Conservation (phyloP, 2,888 invertebrate species). For the Tenthredo scrophulariae region DNA sequence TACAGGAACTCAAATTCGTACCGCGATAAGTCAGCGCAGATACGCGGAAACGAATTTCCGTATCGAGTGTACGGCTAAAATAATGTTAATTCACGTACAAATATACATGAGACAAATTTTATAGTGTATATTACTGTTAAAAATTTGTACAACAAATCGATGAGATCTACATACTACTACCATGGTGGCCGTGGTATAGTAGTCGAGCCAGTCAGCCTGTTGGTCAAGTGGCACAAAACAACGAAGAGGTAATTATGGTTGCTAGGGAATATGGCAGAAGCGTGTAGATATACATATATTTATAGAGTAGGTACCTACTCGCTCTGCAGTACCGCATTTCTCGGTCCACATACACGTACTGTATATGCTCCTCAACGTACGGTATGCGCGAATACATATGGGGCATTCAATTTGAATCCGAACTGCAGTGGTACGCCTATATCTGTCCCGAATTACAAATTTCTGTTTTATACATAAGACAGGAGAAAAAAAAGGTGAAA, state of each 20-base stretch:
- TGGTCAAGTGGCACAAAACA: constrained; percentile 31
- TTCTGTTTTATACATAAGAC: not conserved
- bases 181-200: not conserved
- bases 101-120: not conserved
- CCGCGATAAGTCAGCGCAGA: too few relatives aligned
- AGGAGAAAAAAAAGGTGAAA: not conserved
- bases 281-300: not conserved
- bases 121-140: not conserved
- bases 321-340: not conserved
- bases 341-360: constrained; percentile 6
- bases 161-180: not conserved
- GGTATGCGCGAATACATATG: not conserved
- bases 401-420: not conserved
- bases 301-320: not conserved
- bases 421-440: not conserved
- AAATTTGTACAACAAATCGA: not conserved
- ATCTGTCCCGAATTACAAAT: not conserved
- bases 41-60: too few relatives aligned
- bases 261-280: constrained; percentile 9
- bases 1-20: too few relatives aligned
- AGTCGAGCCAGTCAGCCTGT: constrained; percentile 10
- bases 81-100: not conserved
- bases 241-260: constrained; percentile 24
- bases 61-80: not conserved
- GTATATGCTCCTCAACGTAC: not conserved